Conservation (phyloP, 2,797 vertebrate genomes). For the Schizothorax lantsangensis region DNA sequence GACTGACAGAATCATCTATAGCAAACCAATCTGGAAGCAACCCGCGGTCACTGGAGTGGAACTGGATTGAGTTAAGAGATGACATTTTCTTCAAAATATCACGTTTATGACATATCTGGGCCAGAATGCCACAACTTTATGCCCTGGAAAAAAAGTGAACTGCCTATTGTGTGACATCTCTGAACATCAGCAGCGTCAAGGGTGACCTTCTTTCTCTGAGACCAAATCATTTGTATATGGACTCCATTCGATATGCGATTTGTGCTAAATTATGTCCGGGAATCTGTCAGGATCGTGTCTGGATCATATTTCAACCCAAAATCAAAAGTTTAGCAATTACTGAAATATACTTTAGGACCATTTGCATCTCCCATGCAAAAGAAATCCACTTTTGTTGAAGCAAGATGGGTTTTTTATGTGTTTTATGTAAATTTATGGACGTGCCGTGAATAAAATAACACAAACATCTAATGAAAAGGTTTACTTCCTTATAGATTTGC, state of each 20-base stretch:
- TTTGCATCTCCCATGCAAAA: background rate
- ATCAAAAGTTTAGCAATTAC: background rate
- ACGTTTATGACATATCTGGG: conserved; percentile 58
- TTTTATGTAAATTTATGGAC: conserved; percentile 9
- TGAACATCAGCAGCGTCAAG: background rate
- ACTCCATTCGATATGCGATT: conserved; percentile 12
- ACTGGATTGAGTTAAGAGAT: conserved; percentile 50
- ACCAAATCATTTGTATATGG: background rate
- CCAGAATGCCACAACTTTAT: conserved; percentile 42
- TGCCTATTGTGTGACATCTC: conserved; percentile 42
- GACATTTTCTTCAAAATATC: conserved; percentile 49
- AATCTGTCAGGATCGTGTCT: background rate
- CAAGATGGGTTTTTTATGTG: background rate
- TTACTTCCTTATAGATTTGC: background rate
- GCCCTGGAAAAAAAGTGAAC: conserved; percentile 34
- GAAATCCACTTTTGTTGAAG: background rate
- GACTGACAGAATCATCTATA: conserved; percentile 60
- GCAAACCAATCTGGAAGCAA: conserved; percentile 39
- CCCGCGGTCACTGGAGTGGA: conserved; percentile 49
- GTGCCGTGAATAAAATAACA: background rate
- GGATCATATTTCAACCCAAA: background rate
- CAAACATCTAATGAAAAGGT: conserved; percentile 15
- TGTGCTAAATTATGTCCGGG: background rate
- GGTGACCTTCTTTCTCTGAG: conserved; percentile 36
- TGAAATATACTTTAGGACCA: background rate